phyloP scores from a whole-genome alignment of 2,888 invertebrate genomes.

The Corythucha ciliata region DNA sequence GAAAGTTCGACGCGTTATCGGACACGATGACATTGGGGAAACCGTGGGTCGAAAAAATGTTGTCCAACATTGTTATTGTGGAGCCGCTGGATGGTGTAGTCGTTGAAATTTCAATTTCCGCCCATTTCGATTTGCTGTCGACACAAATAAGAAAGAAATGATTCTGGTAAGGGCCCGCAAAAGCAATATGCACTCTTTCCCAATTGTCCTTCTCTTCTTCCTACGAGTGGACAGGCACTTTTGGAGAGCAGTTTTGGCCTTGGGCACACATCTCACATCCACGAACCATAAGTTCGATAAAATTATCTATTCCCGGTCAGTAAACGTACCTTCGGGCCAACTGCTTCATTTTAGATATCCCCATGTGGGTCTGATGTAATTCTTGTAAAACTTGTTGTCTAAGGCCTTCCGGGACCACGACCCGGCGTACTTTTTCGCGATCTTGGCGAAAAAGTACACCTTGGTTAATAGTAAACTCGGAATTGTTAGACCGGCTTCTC shows the following conservation, averaged over 20 bases:
- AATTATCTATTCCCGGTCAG: not conserved
- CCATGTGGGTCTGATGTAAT: not conserved
- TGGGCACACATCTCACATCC: not conserved
- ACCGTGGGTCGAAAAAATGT: not conserved
- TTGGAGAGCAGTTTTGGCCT: not conserved
- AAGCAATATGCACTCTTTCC: not conserved
- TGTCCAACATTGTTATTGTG: not conserved
- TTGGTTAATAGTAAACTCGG: not conserved
- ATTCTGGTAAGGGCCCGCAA: not conserved
- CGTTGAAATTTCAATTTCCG: too few relatives aligned
- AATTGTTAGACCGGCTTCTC: not conserved
- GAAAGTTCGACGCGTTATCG: not conserved
- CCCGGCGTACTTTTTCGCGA: too few relatives aligned
- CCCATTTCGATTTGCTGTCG: not conserved
- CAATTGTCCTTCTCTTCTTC: not conserved
- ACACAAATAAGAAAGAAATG: not conserved
- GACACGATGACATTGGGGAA: not conserved
- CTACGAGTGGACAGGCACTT: not conserved
- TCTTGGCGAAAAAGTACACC: not conserved
- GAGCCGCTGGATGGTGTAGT: not conserved
- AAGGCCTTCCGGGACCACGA: not conserved
- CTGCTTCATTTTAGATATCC: not conserved
- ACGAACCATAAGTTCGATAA: too few relatives aligned
- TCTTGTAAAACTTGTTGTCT: not conserved
- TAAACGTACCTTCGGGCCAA: not conserved